Conservation (phyloP, 2,888 invertebrate species). For the Neelides folsomi region DNA sequence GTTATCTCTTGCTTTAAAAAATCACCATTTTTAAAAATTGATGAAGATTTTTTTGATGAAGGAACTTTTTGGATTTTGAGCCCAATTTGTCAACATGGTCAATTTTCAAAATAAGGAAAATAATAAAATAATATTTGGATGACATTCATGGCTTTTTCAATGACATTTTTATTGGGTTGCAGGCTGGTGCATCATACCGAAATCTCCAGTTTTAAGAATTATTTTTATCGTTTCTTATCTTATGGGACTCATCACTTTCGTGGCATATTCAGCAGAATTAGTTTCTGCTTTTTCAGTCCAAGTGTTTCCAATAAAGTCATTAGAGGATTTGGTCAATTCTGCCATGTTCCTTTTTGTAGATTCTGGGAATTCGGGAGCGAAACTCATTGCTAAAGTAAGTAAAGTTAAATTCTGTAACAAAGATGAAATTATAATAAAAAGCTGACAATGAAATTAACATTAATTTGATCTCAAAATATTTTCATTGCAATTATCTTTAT, state of each 20-base stretch:
- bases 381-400: not conserved
- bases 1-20: not conserved
- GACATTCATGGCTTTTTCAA: not conserved
- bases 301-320: slow-evolving; percentile 7
- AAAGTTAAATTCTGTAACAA: too few species aligned
- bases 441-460: too few species aligned
- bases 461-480: too few species aligned
- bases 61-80: slow-evolving; percentile 3
- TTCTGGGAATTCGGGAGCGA: slow-evolving; percentile 7
- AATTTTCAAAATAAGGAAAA: not conserved
- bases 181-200: slow-evolving; percentile 5
- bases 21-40: not conserved
- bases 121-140: not conserved
- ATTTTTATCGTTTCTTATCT: slow-evolving; percentile 5
- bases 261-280: slow-evolving; percentile 12
- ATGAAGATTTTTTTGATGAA: slow-evolving; percentile 6
- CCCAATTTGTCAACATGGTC: slow-evolving; percentile 12
- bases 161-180: not conserved
- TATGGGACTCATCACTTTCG: slow-evolving; percentile 10
- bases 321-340: slow-evolving; percentile 10
- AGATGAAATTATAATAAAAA: too few species aligned
- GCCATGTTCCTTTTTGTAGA: slow-evolving; percentile 6
- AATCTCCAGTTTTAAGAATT: slow-evolving; percentile 5
- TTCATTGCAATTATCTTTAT: too few species aligned
- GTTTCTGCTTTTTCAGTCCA: slow-evolving; percentile 11